Percentiles rank a stretch among this genome's conserved stretches.
Evolutionary conservation across 1,140 invertebrate species (phyloP).

Genomic region (Helicoverpa zea): DNA sequence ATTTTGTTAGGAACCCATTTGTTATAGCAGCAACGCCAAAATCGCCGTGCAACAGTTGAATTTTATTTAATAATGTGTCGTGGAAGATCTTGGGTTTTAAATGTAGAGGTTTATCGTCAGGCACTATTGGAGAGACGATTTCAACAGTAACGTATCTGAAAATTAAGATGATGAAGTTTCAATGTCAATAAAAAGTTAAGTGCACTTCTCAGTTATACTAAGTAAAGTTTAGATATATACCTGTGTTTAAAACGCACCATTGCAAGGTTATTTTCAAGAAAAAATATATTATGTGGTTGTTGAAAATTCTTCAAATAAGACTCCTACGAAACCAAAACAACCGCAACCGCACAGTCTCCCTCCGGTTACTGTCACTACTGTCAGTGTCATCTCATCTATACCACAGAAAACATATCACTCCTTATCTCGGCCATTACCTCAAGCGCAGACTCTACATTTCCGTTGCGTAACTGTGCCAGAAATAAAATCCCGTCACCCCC

Average conservation of each 20-base stretch:
- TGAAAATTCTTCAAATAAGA: too few species aligned
- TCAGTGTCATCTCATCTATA: too few species aligned
- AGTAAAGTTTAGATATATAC: conserved; percentile 67
- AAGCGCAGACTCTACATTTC: too few species aligned
- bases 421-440: too few species aligned
- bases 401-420: too few species aligned
- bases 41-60: conserved; percentile 91
- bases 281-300: background rate
- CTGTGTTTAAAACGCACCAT: conserved; percentile 91
- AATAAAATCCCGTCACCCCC: too few species aligned
- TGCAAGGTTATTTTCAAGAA: background rate
- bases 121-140: conserved; percentile 82
- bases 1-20: conserved; percentile 91
- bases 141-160: conserved; percentile 89
- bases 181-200: background rate
- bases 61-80: conserved; percentile 88
- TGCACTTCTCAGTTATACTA: too few species aligned
- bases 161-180: conserved; percentile 50
- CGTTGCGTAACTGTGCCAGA: too few species aligned
- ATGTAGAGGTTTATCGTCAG: conserved; percentile 83
- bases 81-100: conserved; percentile 88
- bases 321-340: too few species aligned
- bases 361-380: too few species aligned
- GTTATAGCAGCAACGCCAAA: conserved; percentile 90
- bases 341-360: too few species aligned